Conservation (phyloP, 2,113 vertebrate genomes). For the Stegastes partitus region DNA sequence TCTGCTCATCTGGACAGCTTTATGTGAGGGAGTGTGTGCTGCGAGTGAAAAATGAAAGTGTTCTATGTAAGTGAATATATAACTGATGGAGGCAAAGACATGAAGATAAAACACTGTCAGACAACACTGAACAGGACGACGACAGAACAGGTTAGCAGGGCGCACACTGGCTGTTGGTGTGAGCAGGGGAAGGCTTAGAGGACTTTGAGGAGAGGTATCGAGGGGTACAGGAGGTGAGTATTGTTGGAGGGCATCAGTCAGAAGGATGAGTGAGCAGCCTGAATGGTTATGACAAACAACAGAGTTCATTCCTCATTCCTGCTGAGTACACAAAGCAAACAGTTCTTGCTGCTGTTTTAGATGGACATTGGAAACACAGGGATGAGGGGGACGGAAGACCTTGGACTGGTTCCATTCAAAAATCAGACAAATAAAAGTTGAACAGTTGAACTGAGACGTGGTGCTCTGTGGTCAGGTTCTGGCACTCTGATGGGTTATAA, state of each 20-base stretch:
- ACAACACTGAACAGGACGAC: conserved; percentile 41
- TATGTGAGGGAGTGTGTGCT: background rate
- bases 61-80: conserved; percentile 3
- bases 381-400: background rate
- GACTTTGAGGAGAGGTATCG: conserved; percentile 32
- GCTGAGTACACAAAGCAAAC: conserved; percentile 62
- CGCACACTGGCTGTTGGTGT: conserved; percentile 54
- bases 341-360: conserved; percentile 54
- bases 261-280: conserved; percentile 68
- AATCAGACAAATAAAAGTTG: conserved; percentile 5
- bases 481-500: conserved; percentile 65
- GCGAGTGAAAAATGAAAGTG: conserved; percentile 45
- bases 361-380: conserved; percentile 29
- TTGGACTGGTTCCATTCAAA: conserved; percentile 13
- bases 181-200: conserved; percentile 45
- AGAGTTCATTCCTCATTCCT: conserved; percentile 72
- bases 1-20: background rate
- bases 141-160: conserved; percentile 60
- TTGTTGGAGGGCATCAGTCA: conserved; percentile 66
- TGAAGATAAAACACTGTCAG: conserved; percentile 24
- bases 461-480: conserved; percentile 38
- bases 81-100: conserved; percentile 11
- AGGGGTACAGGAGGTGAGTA: conserved; percentile 57
- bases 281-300: conserved; percentile 67
- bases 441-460: conserved; percentile 20